Conservation (phyloP, 2,797 vertebrate species). For the Tadarida brasiliensis region DNA sequence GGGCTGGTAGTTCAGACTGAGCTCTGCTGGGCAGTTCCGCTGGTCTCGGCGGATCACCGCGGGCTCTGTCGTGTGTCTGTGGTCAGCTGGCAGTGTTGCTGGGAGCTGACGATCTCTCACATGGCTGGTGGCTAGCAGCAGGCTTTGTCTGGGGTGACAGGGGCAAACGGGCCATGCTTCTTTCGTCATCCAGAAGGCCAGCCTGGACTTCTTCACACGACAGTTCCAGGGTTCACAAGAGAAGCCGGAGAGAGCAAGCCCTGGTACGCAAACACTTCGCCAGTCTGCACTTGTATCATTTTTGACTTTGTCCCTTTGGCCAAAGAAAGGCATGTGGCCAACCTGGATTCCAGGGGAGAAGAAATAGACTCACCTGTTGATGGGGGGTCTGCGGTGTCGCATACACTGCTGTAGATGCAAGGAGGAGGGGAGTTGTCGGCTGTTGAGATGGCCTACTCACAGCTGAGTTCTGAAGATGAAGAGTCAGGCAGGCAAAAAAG, state of each 20-base stretch:
- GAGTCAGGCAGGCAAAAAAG: background rate
- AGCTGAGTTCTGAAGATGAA: background rate
- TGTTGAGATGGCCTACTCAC: background rate
- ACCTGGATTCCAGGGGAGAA: background rate
- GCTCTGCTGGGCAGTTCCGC: background rate
- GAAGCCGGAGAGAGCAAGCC: background rate
- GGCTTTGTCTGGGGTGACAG: background rate
- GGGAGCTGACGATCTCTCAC: background rate
- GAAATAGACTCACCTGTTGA: background rate
- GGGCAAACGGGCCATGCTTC: background rate
- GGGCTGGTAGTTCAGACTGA: background rate
- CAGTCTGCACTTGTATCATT: background rate
- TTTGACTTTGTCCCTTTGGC: background rate
- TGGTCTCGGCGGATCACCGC: background rate
- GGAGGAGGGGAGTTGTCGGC: background rate
- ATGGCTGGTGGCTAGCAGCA: background rate
- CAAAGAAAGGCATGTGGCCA: background rate
- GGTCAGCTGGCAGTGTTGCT: background rate
- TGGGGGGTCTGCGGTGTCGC: rapidly evolving
- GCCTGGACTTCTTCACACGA: background rate
- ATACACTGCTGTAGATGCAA: too few relatives aligned
- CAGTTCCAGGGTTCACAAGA: background rate
- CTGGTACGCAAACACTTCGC: background rate
- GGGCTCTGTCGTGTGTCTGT: rapidly evolving
- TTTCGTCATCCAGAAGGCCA: background rate